Base-by-base conservation (phyloP, 2,888 invertebrate genomes). In the Morinoia aosen region DNA sequence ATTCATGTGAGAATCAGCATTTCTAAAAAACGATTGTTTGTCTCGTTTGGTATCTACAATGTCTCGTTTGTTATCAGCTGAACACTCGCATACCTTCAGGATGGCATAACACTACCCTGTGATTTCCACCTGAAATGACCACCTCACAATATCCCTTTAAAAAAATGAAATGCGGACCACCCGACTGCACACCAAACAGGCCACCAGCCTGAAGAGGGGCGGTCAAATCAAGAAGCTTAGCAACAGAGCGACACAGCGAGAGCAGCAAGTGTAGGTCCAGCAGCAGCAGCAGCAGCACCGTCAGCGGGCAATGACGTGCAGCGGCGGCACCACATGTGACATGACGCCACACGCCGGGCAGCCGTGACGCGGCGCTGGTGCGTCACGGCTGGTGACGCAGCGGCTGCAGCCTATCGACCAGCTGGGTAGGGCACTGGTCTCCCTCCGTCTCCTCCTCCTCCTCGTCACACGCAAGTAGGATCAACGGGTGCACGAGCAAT, bases 361-460 rank as follows among this genome's bases (percentile, higher is more conserved):
- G 61, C 61, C 19, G 61, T 61, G 61, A 61, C 61, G 61, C 61
- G 61, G 19, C 61, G 14, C 12, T 33, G 76, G 33, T 76, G 76
- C 76, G 76, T 76, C 76, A 76, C 76, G 76, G 76, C 25, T 76
- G 76, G 76, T 76, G 76, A 76, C 76, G 76, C 33, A 2, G 76
- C 76, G 76, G 76, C 76, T 76, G 76, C 76, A 76, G 76, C 25
- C 76, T 76, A 76, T 76, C 76, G 76, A 76, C 25, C 76, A 76
- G 76, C 76, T 76, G 76, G 76, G 76, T 33, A 33, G 76, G 76
- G 76, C 76, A 19, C 25, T 76, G 25, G 25, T 76, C 61, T 19
- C 14, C 61, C 61, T 61, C 58, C 10, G 11, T 58, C 58, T 58
- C 76, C 76, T 33, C 76, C 33, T 33, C 76, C 33, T 33, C 76